Evolutionary conservation across 2,113 vertebrate species (phyloP).

Genomic region (Heliornis fulica): DNA sequence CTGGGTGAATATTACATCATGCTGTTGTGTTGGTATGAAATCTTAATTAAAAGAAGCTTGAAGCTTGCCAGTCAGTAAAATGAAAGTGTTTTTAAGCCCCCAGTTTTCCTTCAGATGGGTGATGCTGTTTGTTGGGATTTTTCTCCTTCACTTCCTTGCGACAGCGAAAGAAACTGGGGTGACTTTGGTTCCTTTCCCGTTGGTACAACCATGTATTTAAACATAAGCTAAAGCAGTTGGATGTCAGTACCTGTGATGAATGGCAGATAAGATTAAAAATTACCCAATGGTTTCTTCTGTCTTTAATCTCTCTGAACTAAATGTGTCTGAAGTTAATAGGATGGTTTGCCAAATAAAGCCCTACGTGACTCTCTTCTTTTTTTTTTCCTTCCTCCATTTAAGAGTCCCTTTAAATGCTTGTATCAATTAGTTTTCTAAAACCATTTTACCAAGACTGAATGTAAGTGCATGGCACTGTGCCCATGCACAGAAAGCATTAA

Average conservation of each 20-base stretch:
- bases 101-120: background rate
- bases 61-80: background rate
- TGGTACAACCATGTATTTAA: background rate
- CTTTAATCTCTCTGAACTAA: constrained; percentile 12
- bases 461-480: background rate
- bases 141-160: background rate
- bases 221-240: background rate
- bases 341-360: constrained; percentile 32
- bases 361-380: background rate
- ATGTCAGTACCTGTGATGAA: background rate
- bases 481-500: background rate
- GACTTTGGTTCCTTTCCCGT: background rate
- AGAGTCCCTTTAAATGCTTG: background rate
- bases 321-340: constrained; percentile 4
- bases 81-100: background rate
- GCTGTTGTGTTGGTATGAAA: background rate
- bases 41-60: constrained; percentile 37
- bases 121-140: background rate
- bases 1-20: too few relatives aligned
- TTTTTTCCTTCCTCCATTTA: background rate
- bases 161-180: background rate
- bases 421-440: background rate
- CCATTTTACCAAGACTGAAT: background rate
- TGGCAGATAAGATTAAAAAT: constrained; percentile 39
- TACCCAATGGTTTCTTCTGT: background rate